These are phyloP conservation scores for Anniella stebbinsi DNA, from an alignment of 2,797 vertebrate genomes.

Conservation along the genomic window DNA sequence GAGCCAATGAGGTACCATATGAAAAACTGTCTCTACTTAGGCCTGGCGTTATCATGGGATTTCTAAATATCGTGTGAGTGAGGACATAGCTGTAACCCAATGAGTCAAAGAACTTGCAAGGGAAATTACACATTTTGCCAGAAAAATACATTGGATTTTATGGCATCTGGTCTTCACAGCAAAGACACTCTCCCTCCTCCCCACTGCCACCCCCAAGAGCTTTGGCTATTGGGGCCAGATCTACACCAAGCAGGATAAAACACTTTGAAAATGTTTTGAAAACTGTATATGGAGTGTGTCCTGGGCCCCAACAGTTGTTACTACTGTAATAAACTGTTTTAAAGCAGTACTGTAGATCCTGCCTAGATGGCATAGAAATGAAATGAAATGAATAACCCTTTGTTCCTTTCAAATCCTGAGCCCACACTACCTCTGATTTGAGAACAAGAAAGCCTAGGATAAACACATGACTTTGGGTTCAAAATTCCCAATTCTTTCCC, in stretches of 20 bases:
- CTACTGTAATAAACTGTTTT: too few species aligned
- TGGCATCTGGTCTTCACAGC: constrained; percentile 57
- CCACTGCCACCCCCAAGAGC: not conserved
- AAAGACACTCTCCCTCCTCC: constrained; percentile 59
- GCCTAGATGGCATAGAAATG: too few species aligned
- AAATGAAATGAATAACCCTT: not conserved
- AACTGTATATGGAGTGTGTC: too few species aligned
- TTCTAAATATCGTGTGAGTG: constrained; percentile 72
- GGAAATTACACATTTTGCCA: constrained; percentile 75
- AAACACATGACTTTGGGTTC: not conserved
- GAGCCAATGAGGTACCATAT: not conserved
- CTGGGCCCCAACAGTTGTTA: too few species aligned
- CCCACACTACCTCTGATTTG: constrained; percentile 39
- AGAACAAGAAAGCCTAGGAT: not conserved
- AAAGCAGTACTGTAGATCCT: too few species aligned
- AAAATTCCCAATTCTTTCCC: not conserved
- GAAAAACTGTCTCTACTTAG: not conserved
- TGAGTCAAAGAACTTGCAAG: constrained; percentile 70
- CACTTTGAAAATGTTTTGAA: too few species aligned
- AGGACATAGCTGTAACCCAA: constrained; percentile 65
- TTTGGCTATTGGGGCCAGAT: too few species aligned
- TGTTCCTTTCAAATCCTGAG: not conserved
- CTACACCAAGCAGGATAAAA: too few species aligned
- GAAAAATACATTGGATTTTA: constrained; percentile 53
- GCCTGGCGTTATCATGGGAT: constrained; percentile 54